Conservation (phyloP, 1,140 invertebrate genomes). For the Lysiphlebus fabarum region DNA sequence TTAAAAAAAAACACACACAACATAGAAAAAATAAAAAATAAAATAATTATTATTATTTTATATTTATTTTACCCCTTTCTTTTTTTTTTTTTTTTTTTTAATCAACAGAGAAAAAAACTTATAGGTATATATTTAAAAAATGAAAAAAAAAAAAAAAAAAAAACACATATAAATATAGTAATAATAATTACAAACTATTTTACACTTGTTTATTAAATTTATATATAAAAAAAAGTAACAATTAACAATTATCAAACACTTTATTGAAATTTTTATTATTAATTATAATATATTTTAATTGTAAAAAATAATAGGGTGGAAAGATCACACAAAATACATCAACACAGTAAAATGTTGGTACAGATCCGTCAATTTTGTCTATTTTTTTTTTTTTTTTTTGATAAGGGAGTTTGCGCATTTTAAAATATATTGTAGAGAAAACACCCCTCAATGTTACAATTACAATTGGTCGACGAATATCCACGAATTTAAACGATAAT, state of each 20-base stretch:
- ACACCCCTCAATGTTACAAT: conserved; percentile 31
- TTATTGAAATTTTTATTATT: background rate
- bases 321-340: conserved; percentile 10
- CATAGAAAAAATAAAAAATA: no score
- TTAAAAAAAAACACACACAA: no score
- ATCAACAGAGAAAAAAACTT: background rate
- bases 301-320: conserved; percentile 17
- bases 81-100: conserved; percentile 6
- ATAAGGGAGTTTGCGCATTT: conserved; percentile 47
- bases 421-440: conserved; percentile 41
- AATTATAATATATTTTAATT: background rate
- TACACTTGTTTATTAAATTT: background rate
- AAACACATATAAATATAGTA: no score
- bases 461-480: conserved; percentile 22
- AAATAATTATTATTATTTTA: background rate
- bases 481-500: conserved; percentile 28
- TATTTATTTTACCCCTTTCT: background rate
- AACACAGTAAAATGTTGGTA: conserved; percentile 4
- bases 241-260: background rate
- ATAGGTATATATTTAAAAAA: no score
- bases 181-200: no score
- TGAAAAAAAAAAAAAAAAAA: no score
- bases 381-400: conserved; percentile 3
- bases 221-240: background rate
- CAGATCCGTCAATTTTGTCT: conserved; percentile 4